A percentile compares a stretch with the other conserved stretches of the same genome.
These are phyloP conservation scores for Hypolimnas misippus DNA, from an alignment of 2,888 invertebrate species.

Conservation along the genomic window DNA sequence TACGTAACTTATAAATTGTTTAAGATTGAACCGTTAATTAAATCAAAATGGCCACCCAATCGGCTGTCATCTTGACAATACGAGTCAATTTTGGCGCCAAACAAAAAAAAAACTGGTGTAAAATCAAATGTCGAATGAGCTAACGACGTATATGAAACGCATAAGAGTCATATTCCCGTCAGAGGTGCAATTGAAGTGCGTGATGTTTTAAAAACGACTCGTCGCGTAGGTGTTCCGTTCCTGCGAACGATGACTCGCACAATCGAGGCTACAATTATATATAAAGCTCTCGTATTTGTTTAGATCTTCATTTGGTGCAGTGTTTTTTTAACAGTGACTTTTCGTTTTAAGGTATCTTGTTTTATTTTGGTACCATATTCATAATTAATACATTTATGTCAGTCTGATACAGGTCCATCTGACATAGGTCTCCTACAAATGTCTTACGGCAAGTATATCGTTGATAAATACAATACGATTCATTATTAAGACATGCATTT, in stretches of 20 bases:
- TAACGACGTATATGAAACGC: conserved; percentile 27
- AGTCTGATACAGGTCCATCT: neutral
- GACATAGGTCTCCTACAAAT: too few species aligned
- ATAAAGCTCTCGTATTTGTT: conserved; percentile 79
- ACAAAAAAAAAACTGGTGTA: conserved; percentile 20
- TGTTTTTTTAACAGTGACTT: conserved; percentile 56
- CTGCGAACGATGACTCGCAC: conserved; percentile 76
- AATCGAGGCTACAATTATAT: conserved; percentile 70
- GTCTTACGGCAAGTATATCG: too few species aligned
- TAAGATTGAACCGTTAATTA: conserved; percentile 40
- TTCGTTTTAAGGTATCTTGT: conserved; percentile 43
- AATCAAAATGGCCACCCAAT: conserved; percentile 70
- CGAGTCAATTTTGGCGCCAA: conserved; percentile 77
- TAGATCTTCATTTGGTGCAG: conserved; percentile 79
- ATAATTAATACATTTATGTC: neutral
- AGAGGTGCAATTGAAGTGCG: conserved; percentile 39
- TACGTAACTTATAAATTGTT: conserved; percentile 14
- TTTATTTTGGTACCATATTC: conserved; percentile 24
- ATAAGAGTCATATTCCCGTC: conserved; percentile 40
- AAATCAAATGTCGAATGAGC: conserved; percentile 11
- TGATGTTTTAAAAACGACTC: conserved; percentile 46
- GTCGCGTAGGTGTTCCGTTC: conserved; percentile 78
- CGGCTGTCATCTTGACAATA: conserved; percentile 72
- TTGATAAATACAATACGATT: too few species aligned
- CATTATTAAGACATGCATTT: too few species aligned